These are phyloP conservation scores for Ascidia mentula DNA, from an alignment of 23 tunicate genomes.

Conservation along the genomic window DNA sequence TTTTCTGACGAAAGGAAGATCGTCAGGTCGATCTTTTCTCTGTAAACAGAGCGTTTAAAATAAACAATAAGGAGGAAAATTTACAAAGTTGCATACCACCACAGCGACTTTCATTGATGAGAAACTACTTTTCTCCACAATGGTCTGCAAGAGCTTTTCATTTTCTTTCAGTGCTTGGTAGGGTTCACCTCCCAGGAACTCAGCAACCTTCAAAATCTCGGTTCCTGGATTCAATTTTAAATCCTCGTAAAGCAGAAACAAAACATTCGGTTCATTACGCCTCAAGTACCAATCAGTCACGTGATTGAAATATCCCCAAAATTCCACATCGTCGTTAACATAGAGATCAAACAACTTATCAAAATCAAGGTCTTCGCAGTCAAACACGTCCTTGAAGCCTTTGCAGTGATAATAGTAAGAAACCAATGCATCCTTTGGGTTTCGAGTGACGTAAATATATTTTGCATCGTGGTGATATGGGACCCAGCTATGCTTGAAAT, in stretches of 20 bases:
- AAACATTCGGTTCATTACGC: conserved; percentile 24
- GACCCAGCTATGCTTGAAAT: conserved; percentile 22
- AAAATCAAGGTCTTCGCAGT: neutral
- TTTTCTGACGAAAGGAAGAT: neutral
- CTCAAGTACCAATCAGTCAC: conserved; percentile 31
- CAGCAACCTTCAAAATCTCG: conserved; percentile 42
- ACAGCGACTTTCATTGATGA: conserved; percentile 20
- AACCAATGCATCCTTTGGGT: conserved; percentile 63
- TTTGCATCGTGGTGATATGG: conserved; percentile 44
- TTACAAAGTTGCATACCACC: too few species aligned
- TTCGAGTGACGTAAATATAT: conserved; percentile 47
- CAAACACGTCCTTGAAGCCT: conserved; percentile 21
- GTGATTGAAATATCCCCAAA: conserved; percentile 30
- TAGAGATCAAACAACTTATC: conserved; percentile 28
- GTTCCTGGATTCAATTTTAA: conserved; percentile 17
- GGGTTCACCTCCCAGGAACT: conserved; percentile 41
- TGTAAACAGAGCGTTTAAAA: too few species aligned
- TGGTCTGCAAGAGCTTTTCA: conserved; percentile 12
- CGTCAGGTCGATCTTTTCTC: neutral
- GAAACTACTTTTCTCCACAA: conserved; percentile 33
- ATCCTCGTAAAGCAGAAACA: conserved; percentile 57
- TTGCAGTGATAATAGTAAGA: conserved; percentile 37
- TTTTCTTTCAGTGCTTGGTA: conserved; percentile 22
- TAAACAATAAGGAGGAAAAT: too few species aligned
- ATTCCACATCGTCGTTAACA: conserved; percentile 18